Evolutionary conservation across 37 sponge, comb jelly and placozoan species (phyloP).

Genomic region (Amphimedon queenslandica): DNA sequence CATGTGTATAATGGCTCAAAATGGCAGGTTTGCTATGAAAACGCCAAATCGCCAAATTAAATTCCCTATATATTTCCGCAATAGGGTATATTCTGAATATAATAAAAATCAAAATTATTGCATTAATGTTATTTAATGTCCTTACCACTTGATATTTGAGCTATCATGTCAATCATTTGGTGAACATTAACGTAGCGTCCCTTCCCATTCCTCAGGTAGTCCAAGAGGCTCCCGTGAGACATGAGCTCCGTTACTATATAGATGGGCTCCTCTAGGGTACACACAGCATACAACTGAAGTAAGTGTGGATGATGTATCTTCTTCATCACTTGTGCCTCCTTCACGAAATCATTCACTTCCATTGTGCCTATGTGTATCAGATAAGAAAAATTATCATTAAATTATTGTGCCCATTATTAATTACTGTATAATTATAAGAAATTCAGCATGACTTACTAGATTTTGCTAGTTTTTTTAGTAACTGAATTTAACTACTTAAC

Average conservation of each 20-base stretch:
- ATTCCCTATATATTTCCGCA: too few species aligned
- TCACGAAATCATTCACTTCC: conserved; percentile 78
- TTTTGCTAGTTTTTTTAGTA: too few species aligned
- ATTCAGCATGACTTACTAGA: too few species aligned
- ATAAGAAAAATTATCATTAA: not conserved
- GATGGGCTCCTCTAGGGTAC: conserved; percentile 89
- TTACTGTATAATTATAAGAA: too few species aligned
- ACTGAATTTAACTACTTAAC: too few species aligned
- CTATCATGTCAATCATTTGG: conserved; percentile 86
- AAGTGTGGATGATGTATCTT: conserved; percentile 88
- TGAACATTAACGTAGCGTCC: conserved; percentile 72
- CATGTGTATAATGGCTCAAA: too few species aligned
- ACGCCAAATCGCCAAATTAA: too few species aligned
- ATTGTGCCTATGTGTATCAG: conserved; percentile 61
- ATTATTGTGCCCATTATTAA: too few species aligned
- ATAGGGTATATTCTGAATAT: too few species aligned
- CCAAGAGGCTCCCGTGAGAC: conserved; percentile 86
- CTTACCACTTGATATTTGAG: conserved; percentile 93
- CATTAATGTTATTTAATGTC: too few species aligned
- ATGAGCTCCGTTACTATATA: conserved; percentile 96
- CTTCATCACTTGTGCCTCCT: conserved; percentile 93
- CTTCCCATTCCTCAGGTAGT: conserved; percentile 70
- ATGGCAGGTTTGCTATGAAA: too few species aligned
- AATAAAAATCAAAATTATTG: too few species aligned
- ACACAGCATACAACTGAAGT: conserved; percentile 87